These are phyloP conservation scores for Rhizoglyphus robini DNA, from an alignment of 1,140 invertebrate species.

Conservation along the genomic window DNA sequence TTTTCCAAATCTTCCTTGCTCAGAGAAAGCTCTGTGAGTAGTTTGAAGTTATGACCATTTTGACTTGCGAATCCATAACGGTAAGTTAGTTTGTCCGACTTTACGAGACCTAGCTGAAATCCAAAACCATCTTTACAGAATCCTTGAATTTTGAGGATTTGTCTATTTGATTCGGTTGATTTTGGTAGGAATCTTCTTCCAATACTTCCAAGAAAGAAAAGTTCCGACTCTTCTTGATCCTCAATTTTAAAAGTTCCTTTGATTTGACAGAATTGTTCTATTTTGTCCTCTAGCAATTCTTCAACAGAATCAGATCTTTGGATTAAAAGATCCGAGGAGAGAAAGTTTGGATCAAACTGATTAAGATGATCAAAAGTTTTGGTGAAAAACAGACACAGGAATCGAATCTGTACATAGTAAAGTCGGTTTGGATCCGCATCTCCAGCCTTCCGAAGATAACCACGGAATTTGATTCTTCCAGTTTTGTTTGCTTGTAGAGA, in stretches of 20 bases:
- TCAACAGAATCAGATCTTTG: not conserved
- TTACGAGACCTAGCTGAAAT: no score
- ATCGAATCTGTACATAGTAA: not conserved
- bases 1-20: not conserved
- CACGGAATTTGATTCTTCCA: slow-evolving; percentile 10
- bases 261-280: slow-evolving; percentile 22
- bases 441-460: not conserved
- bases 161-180: no score
- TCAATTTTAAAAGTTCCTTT: slow-evolving; percentile 21
- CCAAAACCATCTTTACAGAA: no score
- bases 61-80: no score
- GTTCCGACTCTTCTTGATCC: slow-evolving; percentile 14
- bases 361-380: not conserved
- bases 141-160: no score
- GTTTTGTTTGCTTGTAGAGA: not conserved
- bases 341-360: not conserved
- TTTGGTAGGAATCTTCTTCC: not conserved
- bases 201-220: slow-evolving; percentile 19
- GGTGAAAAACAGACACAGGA: not conserved
- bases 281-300: slow-evolving; percentile 16
- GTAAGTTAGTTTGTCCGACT: no score
- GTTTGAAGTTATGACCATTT: no score
- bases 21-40: no score
- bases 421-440: not conserved
- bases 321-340: not conserved